Evolutionary conservation across 2,888 invertebrate genomes (phyloP).

Genomic region (Deladenus siricidicola): DNA sequence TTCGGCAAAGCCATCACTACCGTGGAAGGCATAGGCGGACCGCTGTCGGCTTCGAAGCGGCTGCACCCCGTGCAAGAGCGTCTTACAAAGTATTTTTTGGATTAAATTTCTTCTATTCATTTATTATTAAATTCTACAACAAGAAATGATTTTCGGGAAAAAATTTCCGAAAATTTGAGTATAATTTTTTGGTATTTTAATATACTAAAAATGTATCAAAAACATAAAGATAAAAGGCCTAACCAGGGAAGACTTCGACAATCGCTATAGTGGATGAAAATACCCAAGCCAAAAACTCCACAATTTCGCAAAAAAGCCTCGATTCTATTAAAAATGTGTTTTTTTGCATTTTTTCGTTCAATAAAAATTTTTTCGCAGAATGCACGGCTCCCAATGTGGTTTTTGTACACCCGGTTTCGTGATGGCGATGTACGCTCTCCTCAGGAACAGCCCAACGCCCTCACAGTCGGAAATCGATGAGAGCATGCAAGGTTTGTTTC

Average conservation of each 20-base stretch:
- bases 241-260: too few relatives aligned
- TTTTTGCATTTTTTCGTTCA: too few relatives aligned
- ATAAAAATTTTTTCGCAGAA: constrained; percentile 42
- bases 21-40: constrained; percentile 76
- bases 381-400: constrained; percentile 89
- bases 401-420: constrained; percentile 92
- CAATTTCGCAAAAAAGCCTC: too few relatives aligned
- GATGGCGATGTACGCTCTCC: constrained; percentile 83
- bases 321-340: constrained; percentile 4
- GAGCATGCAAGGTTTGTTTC: constrained; percentile 38
- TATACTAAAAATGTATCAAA: too few relatives aligned
- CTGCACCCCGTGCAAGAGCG: constrained; percentile 72
- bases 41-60: constrained; percentile 61
- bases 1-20: constrained; percentile 84
- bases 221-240: too few relatives aligned
- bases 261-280: neutral
- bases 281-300: neutral
- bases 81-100: constrained; percentile 47
- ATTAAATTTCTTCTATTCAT: too few relatives aligned
- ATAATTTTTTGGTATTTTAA: too few relatives aligned
- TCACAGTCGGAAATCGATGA: constrained; percentile 40
- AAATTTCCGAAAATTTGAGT: too few relatives aligned
- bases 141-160: too few relatives aligned
- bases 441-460: constrained; percentile 68
- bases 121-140: too few relatives aligned